These are phyloP conservation scores for Actinernus sp. DNA, from an alignment of 92 coral and sea anemone species.

Conservation along the genomic window DNA sequence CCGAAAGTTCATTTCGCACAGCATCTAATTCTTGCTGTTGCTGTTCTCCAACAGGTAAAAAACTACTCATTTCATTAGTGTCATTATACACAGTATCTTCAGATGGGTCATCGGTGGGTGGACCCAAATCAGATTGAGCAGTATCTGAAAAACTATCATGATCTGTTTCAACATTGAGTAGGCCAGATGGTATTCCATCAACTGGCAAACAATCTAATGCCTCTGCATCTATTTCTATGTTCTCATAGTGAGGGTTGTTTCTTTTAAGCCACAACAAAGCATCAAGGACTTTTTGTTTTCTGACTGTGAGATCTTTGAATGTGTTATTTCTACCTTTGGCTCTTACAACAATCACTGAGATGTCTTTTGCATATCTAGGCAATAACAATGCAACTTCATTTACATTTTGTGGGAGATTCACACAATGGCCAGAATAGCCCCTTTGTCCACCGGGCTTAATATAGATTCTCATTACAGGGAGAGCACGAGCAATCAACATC, in stretches of 20 bases:
- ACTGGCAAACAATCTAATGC: conserved; percentile 52
- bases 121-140: conserved; percentile 52
- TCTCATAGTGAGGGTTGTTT: conserved; percentile 52
- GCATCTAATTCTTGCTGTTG: conserved; percentile 73
- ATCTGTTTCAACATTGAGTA: conserved; percentile 47
- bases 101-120: conserved; percentile 44
- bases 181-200: conserved; percentile 34
- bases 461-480: too few species aligned
- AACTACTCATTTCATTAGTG: conserved; percentile 67
- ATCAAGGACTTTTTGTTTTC: conserved; percentile 54
- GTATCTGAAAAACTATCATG: conserved; percentile 14
- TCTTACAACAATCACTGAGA: conserved; percentile 55
- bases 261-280: conserved; percentile 52
- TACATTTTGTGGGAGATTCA: conserved; percentile 54
- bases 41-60: conserved; percentile 71
- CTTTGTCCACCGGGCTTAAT: conserved; percentile 66
- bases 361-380: conserved; percentile 54
- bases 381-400: conserved; percentile 54
- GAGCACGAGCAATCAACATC: too few species aligned
- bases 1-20: conserved; percentile 48
- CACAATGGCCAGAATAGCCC: conserved; percentile 67
- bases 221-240: conserved; percentile 31
- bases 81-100: conserved; percentile 68
- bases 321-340: conserved; percentile 48
- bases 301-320: conserved; percentile 66